Conservation (phyloP, 2,113 vertebrate genomes). For the Odobenus rosmarus region DNA sequence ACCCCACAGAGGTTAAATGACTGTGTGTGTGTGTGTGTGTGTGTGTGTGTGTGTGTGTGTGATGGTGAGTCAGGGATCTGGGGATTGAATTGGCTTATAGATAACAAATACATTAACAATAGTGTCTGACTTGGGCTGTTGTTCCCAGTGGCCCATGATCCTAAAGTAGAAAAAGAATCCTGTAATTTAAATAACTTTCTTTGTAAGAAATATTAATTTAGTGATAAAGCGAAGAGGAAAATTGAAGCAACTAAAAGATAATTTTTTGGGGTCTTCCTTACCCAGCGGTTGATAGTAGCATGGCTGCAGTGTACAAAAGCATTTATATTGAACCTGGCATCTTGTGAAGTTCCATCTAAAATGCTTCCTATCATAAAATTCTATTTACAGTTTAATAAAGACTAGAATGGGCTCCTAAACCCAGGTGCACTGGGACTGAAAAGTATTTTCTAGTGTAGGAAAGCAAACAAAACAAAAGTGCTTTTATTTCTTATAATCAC, state of each 20-base stretch:
- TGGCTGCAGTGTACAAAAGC: neutral
- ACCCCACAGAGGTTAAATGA: neutral
- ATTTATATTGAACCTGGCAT: neutral
- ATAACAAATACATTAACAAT: neutral
- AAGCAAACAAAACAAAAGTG: neutral
- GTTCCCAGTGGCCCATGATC: neutral
- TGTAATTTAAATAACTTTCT: neutral
- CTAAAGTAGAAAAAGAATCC: conserved; percentile 11
- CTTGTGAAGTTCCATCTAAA: neutral
- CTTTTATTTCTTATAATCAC: neutral
- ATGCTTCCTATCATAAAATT: neutral
- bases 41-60: too few relatives aligned
- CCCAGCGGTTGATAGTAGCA: neutral
- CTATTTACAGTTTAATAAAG: neutral
- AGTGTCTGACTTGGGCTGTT: neutral
- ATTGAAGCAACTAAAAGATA: neutral
- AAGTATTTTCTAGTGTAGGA: neutral
- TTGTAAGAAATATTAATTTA: conserved; percentile 18
- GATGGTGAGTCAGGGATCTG: neutral
- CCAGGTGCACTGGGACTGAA: neutral
- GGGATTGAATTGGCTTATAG: neutral
- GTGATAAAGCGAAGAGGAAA: neutral
- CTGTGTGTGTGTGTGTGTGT: neutral
- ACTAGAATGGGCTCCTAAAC: neutral
- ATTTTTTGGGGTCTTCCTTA: neutral